phyloP scores from a whole-genome alignment of 2,888 invertebrate species.

The Myathropa florea region DNA sequence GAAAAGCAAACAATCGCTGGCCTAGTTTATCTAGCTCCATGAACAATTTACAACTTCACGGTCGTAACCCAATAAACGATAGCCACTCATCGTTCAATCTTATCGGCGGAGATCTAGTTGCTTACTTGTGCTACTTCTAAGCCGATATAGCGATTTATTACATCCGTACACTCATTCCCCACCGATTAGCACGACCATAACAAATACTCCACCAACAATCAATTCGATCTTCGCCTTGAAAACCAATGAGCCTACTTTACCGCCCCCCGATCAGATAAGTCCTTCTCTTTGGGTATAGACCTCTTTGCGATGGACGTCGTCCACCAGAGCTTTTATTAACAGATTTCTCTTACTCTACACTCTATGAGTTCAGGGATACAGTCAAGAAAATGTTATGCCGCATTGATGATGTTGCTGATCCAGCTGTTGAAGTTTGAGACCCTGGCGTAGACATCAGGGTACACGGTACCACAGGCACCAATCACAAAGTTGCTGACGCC shows the following conservation, averaged over 20 bases:
- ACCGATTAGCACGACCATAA: background rate
- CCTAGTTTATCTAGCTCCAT: background rate
- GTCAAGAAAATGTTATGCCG: background rate
- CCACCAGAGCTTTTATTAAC: slow-evolving; percentile 1
- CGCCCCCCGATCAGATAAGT: background rate
- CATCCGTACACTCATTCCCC: background rate
- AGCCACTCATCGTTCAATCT: background rate
- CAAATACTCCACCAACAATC: background rate
- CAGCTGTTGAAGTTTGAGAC: slow-evolving; percentile 72
- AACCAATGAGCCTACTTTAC: background rate
- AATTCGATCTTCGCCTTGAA: background rate
- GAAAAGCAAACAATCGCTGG: background rate
- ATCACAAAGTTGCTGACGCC: slow-evolving; percentile 76
- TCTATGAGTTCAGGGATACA: slow-evolving; percentile 3
- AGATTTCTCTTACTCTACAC: background rate
- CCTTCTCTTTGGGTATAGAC: background rate
- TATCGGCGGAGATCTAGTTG: background rate
- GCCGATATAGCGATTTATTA: background rate
- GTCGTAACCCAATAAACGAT: background rate
- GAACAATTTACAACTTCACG: background rate
- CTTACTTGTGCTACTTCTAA: background rate
- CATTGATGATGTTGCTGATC: slow-evolving; percentile 42
- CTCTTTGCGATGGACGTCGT: background rate
- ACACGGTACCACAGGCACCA: slow-evolving; percentile 77
- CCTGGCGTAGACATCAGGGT: slow-evolving; percentile 75